A percentile compares a stretch with the other conserved stretches of the same genome.
Conservation (phyloP, 2,888 invertebrate genomes). For the Sialis fuliginosa region DNA sequence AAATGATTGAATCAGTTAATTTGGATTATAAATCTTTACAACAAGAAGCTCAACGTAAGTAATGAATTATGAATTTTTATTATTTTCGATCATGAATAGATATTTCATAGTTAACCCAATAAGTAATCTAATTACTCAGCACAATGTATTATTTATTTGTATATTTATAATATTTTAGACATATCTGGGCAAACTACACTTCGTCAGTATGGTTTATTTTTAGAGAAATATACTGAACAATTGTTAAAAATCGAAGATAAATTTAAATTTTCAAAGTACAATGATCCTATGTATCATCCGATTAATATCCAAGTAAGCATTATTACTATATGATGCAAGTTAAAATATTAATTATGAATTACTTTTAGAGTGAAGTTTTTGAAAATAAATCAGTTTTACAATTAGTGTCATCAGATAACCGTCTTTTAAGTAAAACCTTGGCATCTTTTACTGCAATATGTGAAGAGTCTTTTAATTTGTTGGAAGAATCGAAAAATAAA, state of each 20-base stretch:
- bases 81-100: constrained; percentile 1
- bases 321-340: constrained; percentile 11
- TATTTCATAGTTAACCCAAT: background rate
- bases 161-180: constrained; percentile 16
- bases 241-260: constrained; percentile 19
- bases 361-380: constrained; percentile 24
- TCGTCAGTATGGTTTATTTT: constrained; percentile 31
- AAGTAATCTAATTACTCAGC: background rate
- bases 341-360: constrained; percentile 19
- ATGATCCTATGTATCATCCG: constrained; percentile 7
- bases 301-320: constrained; percentile 14
- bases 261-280: constrained; percentile 13
- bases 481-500: constrained; percentile 43
- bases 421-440: constrained; percentile 58
- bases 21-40: constrained; percentile 21
- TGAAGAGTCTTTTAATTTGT: constrained; percentile 52
- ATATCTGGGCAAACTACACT: constrained; percentile 33
- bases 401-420: constrained; percentile 68
- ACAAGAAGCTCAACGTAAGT: constrained; percentile 25
- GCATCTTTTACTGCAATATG: constrained; percentile 64
- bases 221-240: constrained; percentile 25
- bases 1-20: constrained; percentile 21
- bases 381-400: constrained; percentile 50
- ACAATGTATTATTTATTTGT: background rate
- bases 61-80: constrained; percentile 2